phyloP scores from a whole-genome alignment of 2,113 vertebrate species.

The Charina bottae region DNA sequence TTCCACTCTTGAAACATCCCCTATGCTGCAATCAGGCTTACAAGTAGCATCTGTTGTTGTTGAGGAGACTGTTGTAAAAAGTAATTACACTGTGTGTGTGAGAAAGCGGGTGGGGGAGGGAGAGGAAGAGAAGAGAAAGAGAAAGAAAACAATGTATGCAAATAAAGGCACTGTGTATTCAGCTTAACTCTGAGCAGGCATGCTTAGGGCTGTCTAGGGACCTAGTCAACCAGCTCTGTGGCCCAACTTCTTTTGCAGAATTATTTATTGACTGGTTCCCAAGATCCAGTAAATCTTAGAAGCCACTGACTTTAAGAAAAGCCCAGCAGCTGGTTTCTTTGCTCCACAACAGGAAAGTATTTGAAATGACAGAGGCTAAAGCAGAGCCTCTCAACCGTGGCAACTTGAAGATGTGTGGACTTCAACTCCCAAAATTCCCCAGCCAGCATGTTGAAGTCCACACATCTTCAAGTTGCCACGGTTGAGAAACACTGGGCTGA shows the following conservation, averaged over 20 bases:
- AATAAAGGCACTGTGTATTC: background rate
- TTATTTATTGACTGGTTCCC: background rate
- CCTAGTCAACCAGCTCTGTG: background rate
- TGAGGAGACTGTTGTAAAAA: background rate
- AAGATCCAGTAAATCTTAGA: background rate
- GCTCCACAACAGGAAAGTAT: background rate
- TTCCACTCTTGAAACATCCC: background rate
- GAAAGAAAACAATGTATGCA: background rate
- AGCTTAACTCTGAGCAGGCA: background rate
- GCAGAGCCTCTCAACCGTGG: too few relatives aligned
- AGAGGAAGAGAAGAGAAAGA: background rate
- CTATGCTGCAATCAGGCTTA: background rate
- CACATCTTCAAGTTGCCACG: too few relatives aligned
- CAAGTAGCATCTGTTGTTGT: background rate
- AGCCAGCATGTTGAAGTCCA: too few relatives aligned
- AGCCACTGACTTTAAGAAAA: background rate
- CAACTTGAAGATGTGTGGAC: too few relatives aligned
- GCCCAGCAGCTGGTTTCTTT: background rate
- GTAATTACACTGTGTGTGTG: background rate
- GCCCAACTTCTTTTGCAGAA: background rate
- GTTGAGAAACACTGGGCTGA: too few relatives aligned
- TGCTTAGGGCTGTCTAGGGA: background rate
- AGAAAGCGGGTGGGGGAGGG: background rate
- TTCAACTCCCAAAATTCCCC: too few relatives aligned
- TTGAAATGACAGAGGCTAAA: background rate